phyloP scores from a whole-genome alignment of 2,113 vertebrate species.

The Plecotus auritus region DNA sequence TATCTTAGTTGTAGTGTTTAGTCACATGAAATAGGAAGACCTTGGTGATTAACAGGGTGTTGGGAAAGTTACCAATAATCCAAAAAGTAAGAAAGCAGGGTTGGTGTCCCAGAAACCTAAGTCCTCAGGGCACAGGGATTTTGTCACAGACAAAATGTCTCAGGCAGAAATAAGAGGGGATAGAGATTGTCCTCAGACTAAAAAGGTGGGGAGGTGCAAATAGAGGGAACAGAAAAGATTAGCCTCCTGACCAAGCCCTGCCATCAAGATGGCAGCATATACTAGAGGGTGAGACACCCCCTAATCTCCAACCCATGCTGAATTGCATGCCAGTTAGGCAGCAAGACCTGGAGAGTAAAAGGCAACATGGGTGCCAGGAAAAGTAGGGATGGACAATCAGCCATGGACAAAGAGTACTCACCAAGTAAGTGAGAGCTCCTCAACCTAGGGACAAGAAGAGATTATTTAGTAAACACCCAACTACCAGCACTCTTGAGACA shows the following conservation, averaged over 20 bases:
- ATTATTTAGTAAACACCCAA: not conserved
- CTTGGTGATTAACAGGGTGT: not conserved
- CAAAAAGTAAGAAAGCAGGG: not conserved
- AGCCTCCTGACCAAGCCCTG: not conserved
- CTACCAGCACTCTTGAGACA: not conserved
- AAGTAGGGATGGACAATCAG: not conserved
- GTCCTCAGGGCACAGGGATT: not conserved
- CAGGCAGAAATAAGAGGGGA: not conserved
- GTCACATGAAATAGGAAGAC: not conserved
- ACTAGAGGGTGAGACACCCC: not conserved
- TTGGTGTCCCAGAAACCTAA: not conserved
- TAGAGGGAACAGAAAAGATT: not conserved
- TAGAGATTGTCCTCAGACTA: not conserved
- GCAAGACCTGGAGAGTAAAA: constrained; percentile 12
- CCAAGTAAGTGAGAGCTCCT: not conserved
- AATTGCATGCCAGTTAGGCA: not conserved
- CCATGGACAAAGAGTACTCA: not conserved
- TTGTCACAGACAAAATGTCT: not conserved
- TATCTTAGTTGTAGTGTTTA: not conserved
- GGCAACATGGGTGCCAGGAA: not conserved
- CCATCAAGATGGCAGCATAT: not conserved
- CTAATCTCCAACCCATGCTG: not conserved
- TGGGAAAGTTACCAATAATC: not conserved
- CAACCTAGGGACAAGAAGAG: not conserved
- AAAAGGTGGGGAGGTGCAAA: not conserved